Conservation (phyloP, 2,888 invertebrate genomes). For the Ormyrus nitidulus region DNA sequence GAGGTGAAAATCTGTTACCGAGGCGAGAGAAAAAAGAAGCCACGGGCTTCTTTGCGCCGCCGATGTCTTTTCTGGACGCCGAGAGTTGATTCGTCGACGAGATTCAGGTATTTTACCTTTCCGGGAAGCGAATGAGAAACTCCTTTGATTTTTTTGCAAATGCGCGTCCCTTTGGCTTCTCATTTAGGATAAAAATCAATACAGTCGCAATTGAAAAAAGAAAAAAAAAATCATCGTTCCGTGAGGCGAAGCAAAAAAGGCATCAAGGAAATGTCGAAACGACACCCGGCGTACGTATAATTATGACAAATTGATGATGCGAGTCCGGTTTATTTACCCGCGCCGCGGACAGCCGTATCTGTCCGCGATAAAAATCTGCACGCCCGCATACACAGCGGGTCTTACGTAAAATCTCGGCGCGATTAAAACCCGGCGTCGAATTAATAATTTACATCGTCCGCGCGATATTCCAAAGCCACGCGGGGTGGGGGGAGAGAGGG, state of each 20-base stretch:
- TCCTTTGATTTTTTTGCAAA: too few species aligned
- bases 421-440: constrained; percentile 3
- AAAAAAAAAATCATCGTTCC: too few species aligned
- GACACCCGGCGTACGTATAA: constrained; percentile 13
- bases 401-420: constrained; percentile 28
- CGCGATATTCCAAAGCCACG: constrained; percentile 1
- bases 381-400: not conserved
- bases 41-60: not conserved
- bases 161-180: too few species aligned
- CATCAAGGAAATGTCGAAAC: constrained; percentile 16
- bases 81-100: too few species aligned
- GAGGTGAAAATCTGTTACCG: too few species aligned
- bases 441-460: too few species aligned
- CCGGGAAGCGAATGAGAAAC: too few species aligned
- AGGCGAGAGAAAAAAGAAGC: not conserved
- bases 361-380: not conserved
- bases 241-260: not conserved
- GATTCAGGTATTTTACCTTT: too few species aligned
- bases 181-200: too few species aligned
- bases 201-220: too few species aligned
- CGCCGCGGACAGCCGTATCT: not conserved
- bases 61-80: too few species aligned
- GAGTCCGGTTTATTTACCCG: constrained; percentile 28
- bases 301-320: constrained; percentile 47
- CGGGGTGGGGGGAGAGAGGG: constrained; percentile 51